A percentile compares a stretch with the other conserved stretches of the same genome.
Conservation (phyloP, 2,113 vertebrate species). For the Danionella cerebrum region DNA sequence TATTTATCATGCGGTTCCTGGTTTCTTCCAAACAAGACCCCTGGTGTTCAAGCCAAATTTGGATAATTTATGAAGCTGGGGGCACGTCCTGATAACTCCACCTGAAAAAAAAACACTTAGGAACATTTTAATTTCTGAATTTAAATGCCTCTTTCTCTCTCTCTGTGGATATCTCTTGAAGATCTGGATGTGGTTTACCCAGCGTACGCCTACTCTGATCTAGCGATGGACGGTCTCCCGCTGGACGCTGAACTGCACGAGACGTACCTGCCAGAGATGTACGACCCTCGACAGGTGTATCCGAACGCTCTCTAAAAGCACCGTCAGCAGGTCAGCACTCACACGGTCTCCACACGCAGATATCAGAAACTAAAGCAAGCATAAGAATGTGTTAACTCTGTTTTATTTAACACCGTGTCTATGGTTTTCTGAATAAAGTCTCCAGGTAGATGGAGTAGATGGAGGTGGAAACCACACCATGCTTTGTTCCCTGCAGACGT, state of each 20-base stretch:
- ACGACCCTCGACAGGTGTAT: slow-evolving; percentile 58
- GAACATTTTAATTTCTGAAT: too few species aligned
- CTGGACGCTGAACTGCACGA: slow-evolving; percentile 59
- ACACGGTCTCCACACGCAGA: background rate
- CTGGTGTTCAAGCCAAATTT: too few species aligned
- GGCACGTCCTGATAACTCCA: too few species aligned
- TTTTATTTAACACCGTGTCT: too few species aligned
- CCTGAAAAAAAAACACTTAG: too few species aligned
- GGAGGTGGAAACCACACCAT: background rate
- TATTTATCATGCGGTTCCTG: too few species aligned
- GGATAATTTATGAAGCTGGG: too few species aligned
- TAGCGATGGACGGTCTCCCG: slow-evolving; percentile 54
- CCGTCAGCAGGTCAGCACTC: slow-evolving; percentile 4
- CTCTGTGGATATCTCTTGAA: slow-evolving; percentile 26
- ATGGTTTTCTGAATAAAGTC: background rate
- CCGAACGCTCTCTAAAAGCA: slow-evolving; percentile 58
- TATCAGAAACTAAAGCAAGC: too few species aligned
- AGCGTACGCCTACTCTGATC: slow-evolving; percentile 53
- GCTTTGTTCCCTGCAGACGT: background rate
- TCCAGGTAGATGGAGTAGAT: slow-evolving; percentile 21
- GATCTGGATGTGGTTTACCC: slow-evolving; percentile 57
- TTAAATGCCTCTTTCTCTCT: background rate
- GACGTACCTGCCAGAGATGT: slow-evolving; percentile 58
- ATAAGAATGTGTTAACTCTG: too few species aligned
- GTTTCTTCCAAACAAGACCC: too few species aligned